Conservation (phyloP, 2,113 vertebrate genomes). For the Sphyrna mokarran region DNA sequence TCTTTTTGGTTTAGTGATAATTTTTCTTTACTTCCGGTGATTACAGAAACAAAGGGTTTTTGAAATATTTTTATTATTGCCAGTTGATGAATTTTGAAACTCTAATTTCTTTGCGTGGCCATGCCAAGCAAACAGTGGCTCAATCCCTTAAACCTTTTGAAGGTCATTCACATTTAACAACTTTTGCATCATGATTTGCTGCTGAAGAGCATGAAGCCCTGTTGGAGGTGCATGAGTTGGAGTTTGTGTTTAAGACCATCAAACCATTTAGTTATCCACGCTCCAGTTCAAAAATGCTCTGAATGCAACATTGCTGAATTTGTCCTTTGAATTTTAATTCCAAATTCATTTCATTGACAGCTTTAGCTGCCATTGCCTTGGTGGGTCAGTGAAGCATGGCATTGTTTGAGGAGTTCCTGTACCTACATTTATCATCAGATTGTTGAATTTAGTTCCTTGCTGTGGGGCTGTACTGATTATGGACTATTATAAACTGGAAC, state of each 20-base stretch:
- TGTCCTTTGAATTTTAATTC: background rate
- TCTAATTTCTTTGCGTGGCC: background rate
- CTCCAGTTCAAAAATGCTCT: background rate
- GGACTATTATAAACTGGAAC: background rate
- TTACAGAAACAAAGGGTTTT: background rate
- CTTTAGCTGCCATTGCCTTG: background rate
- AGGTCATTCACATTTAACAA: background rate
- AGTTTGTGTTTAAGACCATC: background rate
- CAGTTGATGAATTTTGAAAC: background rate
- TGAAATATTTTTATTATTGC: background rate
- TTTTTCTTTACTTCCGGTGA: background rate
- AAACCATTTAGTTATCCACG: background rate
- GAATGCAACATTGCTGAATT: background rate
- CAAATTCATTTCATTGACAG: background rate
- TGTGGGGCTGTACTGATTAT: background rate
- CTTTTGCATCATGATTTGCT: background rate
- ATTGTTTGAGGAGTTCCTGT: background rate
- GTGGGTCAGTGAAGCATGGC: background rate
- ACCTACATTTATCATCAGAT: background rate
- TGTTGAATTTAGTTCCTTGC: background rate
- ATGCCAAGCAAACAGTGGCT: background rate
- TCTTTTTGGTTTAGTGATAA: background rate
- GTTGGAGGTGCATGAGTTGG: background rate
- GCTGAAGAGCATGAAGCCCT: background rate
- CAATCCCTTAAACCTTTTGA: background rate